These are phyloP conservation scores for Coluber constrictor DNA, from an alignment of 2,797 vertebrate genomes.

Conservation along the genomic window DNA sequence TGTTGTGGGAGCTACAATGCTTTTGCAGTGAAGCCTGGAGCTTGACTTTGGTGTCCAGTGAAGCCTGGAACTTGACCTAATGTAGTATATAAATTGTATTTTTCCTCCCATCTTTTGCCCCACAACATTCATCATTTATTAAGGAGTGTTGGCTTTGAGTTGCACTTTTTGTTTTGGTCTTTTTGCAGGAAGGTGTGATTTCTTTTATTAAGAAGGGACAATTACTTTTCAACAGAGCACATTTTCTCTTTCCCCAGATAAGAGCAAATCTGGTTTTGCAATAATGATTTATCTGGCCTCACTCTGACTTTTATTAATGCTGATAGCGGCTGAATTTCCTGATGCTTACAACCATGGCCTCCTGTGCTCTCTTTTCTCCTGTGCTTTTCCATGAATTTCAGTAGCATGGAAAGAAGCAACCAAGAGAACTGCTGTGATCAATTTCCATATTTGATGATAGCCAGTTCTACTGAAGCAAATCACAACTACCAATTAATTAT, in stretches of 20 bases:
- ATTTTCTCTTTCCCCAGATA: background rate
- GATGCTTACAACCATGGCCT: background rate
- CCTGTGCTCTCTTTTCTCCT: background rate
- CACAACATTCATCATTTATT: background rate
- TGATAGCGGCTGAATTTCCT: background rate
- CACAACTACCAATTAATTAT: background rate
- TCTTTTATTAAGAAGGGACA: background rate
- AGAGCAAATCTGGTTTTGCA: background rate
- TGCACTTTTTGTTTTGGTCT: background rate
- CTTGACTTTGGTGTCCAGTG: background rate
- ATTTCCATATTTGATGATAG: background rate
- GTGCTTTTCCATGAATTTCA: background rate
- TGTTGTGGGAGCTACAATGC: background rate
- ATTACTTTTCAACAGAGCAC: background rate
- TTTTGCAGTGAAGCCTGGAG: background rate
- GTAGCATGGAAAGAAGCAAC: background rate
- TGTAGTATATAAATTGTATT: background rate
- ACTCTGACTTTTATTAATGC: background rate
- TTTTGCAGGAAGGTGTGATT: background rate
- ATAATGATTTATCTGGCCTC: background rate
- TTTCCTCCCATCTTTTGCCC: background rate
- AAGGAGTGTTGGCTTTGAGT: background rate
- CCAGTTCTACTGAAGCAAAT: background rate
- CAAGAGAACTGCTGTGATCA: background rate
- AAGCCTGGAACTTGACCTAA: background rate